A percentile compares a stretch with the other conserved stretches of the same genome.
phyloP scores from a whole-genome alignment of 2,113 vertebrate species.

The Chionodraco myersi region DNA sequence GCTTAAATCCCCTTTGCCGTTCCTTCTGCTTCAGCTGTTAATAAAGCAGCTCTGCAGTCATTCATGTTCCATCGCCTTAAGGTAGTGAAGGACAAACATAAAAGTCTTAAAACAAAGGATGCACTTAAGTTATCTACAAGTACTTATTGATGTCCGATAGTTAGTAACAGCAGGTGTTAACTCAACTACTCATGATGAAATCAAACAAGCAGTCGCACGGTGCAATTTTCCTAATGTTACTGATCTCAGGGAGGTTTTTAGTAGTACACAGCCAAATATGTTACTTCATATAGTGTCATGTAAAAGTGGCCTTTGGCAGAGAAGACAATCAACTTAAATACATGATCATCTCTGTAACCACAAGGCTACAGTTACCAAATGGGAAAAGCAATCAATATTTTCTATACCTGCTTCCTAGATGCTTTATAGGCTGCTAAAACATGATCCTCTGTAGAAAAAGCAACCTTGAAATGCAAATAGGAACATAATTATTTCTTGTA shows the following conservation, averaged over 20 bases:
- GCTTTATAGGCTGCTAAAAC: not conserved
- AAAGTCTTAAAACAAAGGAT: not conserved
- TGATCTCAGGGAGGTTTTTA: not conserved
- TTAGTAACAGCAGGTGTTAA: not conserved
- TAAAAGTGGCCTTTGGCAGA: not conserved
- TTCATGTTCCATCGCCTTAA: not conserved
- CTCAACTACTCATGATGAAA: not conserved
- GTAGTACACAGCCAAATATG: too few species aligned
- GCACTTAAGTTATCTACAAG: not conserved
- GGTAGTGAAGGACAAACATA: conserved; percentile 21
- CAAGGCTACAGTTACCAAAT: conserved; percentile 28
- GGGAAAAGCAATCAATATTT: conserved; percentile 39
- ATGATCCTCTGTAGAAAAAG: not conserved
- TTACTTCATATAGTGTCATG: too few species aligned
- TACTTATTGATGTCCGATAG: not conserved
- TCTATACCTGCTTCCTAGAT: conserved; percentile 12
- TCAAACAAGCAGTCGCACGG: not conserved
- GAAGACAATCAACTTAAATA: conserved; percentile 12
- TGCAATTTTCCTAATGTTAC: not conserved
- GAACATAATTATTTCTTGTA: not conserved
- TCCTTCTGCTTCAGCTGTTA: conserved; percentile 10
- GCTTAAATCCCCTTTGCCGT: conserved; percentile 38
- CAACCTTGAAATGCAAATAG: not conserved
- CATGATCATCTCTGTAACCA: conserved; percentile 28
- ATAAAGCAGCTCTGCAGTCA: conserved; percentile 20